Percentiles rank a stretch among this genome's conserved stretches.
phyloP scores from a whole-genome alignment of 2,113 vertebrate species.

The Eretmochelys imbricata region DNA sequence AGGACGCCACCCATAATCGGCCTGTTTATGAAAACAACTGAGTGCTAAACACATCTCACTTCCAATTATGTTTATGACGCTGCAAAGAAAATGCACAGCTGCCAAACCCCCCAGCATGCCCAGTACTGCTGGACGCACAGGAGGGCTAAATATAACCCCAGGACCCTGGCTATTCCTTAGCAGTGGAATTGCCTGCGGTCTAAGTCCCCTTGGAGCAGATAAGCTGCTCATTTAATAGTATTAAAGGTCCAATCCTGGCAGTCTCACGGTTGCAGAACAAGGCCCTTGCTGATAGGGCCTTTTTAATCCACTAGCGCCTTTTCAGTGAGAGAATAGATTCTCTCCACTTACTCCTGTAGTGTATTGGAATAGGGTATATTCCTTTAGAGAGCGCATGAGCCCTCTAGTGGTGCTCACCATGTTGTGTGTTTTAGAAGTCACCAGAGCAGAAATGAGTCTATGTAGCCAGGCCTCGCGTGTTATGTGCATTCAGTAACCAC shows the following conservation, averaged over 20 bases:
- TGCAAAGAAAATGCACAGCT: neutral
- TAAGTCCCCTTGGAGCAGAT: rapidly evolving
- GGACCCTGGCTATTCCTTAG: neutral
- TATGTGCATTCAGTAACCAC: neutral
- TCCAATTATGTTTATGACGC: neutral
- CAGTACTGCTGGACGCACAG: neutral
- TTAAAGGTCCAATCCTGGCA: neutral
- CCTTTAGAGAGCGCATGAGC: neutral
- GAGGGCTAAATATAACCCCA: rapidly evolving
- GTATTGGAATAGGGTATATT: neutral
- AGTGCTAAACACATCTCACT: neutral
- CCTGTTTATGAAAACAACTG: neutral
- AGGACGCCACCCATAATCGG: neutral
- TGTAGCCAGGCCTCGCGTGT: neutral
- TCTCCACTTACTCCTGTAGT: neutral
- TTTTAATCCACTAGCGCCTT: neutral
- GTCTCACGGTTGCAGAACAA: neutral
- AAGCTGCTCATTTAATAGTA: neutral
- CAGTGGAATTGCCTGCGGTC: neutral
- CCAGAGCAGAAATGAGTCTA: neutral
- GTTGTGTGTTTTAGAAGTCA: neutral
- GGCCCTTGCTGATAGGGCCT: neutral
- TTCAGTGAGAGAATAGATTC: neutral
- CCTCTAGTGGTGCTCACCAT: neutral
- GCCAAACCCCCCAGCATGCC: neutral